Evolutionary conservation across 2,888 invertebrate species (phyloP).

Genomic region (Argynnis bischoffii): DNA sequence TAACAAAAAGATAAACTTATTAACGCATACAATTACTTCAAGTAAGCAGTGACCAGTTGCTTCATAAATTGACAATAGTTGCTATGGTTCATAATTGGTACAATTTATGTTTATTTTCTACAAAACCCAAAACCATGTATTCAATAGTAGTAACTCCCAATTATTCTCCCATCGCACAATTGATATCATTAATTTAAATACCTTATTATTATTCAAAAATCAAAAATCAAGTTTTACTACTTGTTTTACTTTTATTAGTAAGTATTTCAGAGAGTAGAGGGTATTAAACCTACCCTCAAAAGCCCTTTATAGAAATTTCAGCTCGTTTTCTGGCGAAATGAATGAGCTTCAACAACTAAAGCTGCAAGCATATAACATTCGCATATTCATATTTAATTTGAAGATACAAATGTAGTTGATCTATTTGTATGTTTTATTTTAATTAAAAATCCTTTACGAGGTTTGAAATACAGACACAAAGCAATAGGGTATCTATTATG

Average conservation of each 20-base stretch:
- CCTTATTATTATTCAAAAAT: not conserved
- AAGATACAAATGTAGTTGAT: not conserved
- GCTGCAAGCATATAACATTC: conserved; percentile 19
- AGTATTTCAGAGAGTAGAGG: conserved; percentile 42
- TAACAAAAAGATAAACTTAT: not conserved
- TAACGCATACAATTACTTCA: not conserved
- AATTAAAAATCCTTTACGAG: not conserved
- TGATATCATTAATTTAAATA: not conserved
- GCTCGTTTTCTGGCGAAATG: conserved; percentile 49
- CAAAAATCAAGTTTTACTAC: not conserved
- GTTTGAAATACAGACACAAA: not conserved
- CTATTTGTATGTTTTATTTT: not conserved
- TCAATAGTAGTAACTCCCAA: no score
- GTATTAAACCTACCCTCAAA: conserved; percentile 46
- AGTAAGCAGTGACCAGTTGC: no score
- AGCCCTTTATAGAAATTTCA: conserved; percentile 49
- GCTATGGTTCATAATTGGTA: no score
- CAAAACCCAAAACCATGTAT: no score
- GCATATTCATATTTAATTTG: conserved; percentile 7
- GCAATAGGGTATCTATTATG: not conserved
- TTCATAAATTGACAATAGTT: no score
- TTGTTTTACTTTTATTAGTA: conserved; percentile 42
- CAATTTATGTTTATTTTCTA: no score
- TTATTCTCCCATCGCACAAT: no score
- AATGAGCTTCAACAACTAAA: conserved; percentile 42